Conservation (phyloP, 2,797 vertebrate genomes). For the Pristis pectinata region DNA sequence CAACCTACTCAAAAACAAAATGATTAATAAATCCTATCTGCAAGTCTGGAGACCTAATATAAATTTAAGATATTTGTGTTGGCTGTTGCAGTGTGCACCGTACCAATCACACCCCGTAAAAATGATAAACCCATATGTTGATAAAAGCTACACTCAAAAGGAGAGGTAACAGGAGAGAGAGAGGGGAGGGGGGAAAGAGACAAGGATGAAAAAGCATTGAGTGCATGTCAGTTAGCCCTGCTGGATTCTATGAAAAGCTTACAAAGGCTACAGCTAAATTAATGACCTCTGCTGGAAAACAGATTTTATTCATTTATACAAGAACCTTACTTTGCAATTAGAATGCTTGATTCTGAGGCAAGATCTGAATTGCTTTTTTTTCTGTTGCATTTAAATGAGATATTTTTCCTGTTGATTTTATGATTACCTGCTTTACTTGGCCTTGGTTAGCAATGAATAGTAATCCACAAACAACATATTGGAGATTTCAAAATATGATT, state of each 20-base stretch:
- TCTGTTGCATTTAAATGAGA: background rate
- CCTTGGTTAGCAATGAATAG: background rate
- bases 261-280: background rate
- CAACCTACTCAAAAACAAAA: background rate
- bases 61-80: background rate
- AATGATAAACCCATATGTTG: background rate
- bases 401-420: constrained; percentile 23
- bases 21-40: background rate
- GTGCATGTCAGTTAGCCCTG: background rate
- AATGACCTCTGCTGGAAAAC: constrained; percentile 10
- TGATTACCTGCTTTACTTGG: background rate
- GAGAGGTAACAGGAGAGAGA: background rate
- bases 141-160: background rate
- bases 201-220: background rate
- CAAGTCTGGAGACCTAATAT: background rate
- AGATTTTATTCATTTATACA: constrained; percentile 14
- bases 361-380: background rate
- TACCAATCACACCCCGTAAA: background rate
- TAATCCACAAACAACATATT: background rate
- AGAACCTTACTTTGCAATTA: background rate
- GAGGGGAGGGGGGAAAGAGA: background rate
- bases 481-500: constrained; percentile 16
- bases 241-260: background rate
- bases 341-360: background rate
- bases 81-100: background rate